These are phyloP conservation scores for Actinia equina DNA, from an alignment of 64 coral and sea anemone genomes.

Conservation along the genomic window DNA sequence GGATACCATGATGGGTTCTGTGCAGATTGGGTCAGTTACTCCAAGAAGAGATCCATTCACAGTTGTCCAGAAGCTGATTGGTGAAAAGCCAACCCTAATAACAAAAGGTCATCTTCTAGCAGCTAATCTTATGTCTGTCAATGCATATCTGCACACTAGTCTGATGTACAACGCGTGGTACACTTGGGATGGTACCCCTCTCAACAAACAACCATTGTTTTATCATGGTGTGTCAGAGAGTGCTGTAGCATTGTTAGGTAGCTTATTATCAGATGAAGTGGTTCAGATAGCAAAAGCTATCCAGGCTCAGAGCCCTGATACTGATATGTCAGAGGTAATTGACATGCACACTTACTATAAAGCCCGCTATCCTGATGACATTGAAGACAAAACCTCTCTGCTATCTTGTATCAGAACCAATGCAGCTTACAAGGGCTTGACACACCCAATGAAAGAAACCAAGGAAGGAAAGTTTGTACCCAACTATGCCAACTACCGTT, in stretches of 20 bases:
- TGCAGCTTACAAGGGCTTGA: slow-evolving; percentile 20
- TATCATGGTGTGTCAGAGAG: slow-evolving; percentile 44
- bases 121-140: slow-evolving; percentile 32
- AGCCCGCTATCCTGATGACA: slow-evolving; percentile 1
- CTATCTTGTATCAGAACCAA: slow-evolving; percentile 24
- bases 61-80: slow-evolving; percentile 39
- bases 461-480: not conserved
- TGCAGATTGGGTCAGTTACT: slow-evolving; percentile 17
- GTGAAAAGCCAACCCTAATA: slow-evolving; percentile 18
- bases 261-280: slow-evolving; percentile 7
- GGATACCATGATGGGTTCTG: slow-evolving; percentile 32
- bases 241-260: not conserved
- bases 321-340: not conserved
- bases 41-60: slow-evolving; percentile 30
- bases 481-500: slow-evolving; percentile 16
- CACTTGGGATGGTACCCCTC: slow-evolving; percentile 54
- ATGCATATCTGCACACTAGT: slow-evolving; percentile 49
- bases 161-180: slow-evolving; percentile 50
- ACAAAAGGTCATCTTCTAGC: slow-evolving; percentile 36
- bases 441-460: slow-evolving; percentile 24
- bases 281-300: slow-evolving; percentile 4
- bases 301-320: not conserved
- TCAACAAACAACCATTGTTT: slow-evolving; percentile 55
- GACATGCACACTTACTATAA: slow-evolving; percentile 20
- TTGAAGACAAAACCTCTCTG: slow-evolving; percentile 18